These are phyloP conservation scores for Trichopoda pennipes DNA, from an alignment of 2,888 invertebrate genomes.

Conservation along the genomic window DNA sequence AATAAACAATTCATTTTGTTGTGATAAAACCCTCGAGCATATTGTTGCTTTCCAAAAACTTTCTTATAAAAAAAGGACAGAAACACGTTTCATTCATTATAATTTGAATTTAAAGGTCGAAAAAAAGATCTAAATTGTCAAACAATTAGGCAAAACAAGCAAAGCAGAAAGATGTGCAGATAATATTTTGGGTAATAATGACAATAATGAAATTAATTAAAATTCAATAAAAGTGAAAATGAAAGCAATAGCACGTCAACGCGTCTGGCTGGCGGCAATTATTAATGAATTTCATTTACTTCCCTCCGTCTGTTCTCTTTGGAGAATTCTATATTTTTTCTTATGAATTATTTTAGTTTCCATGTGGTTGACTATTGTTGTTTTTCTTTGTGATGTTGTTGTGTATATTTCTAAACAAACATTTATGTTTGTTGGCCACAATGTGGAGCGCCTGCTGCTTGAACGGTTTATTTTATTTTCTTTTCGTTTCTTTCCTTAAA, in stretches of 20 bases:
- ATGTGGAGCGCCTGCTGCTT: conserved; percentile 51
- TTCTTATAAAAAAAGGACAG: neutral
- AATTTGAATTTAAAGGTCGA: neutral
- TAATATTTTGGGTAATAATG: conserved; percentile 45
- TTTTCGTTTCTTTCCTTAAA: neutral
- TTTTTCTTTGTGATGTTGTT: neutral
- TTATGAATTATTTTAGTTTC: conserved; percentile 34
- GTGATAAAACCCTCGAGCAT: conserved; percentile 24
- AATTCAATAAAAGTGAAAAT: conserved; percentile 63
- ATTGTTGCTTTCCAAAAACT: conserved; percentile 13
- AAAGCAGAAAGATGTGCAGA: conserved; percentile 17
- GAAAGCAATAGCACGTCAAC: conserved; percentile 46
- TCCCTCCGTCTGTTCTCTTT: neutral
- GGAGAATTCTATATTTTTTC: conserved; percentile 20
- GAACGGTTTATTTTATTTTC: conserved; percentile 14
- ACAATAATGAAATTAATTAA: conserved; percentile 65
- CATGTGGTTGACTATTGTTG: conserved; percentile 1
- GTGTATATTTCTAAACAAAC: conserved; percentile 6
- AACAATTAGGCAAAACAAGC: conserved; percentile 18
- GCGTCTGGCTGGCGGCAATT: conserved; percentile 66
- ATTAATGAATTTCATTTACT: conserved; percentile 26
- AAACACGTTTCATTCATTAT: neutral
- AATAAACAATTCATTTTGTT: conserved; percentile 39
- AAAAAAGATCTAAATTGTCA: neutral
- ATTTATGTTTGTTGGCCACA: conserved; percentile 51